Conservation (phyloP, 2,888 invertebrate genomes). For the Phalera bucephala region DNA sequence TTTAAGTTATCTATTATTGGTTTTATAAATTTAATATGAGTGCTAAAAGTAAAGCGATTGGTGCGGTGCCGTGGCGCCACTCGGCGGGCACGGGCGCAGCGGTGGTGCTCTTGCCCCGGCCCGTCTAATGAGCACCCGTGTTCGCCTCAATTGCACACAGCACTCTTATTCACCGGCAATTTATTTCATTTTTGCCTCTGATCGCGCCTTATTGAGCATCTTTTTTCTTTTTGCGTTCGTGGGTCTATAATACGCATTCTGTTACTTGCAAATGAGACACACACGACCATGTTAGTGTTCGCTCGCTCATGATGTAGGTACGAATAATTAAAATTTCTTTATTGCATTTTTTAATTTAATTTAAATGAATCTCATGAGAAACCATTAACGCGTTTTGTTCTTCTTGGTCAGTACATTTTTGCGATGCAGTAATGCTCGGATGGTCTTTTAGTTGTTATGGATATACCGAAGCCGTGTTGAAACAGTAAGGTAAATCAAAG, state of each 20-base stretch:
- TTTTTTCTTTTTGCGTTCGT: slow-evolving; percentile 81
- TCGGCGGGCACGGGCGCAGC: slow-evolving; percentile 16
- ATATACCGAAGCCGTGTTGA: slow-evolving; percentile 6
- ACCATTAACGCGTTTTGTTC: slow-evolving; percentile 23
- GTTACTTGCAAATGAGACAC: slow-evolving; percentile 82
- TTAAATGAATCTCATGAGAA: slow-evolving; percentile 33
- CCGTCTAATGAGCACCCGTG: slow-evolving; percentile 81
- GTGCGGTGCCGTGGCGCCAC: slow-evolving; percentile 12
- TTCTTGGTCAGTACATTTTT: slow-evolving; percentile 12
- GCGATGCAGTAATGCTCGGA: slow-evolving; percentile 13
- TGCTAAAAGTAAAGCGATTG: slow-evolving; percentile 8
- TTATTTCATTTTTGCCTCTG: slow-evolving; percentile 83
- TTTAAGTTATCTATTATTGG: no score
- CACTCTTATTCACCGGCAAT: slow-evolving; percentile 81
- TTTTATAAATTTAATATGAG: no score
- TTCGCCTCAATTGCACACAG: slow-evolving; percentile 81
- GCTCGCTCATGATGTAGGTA: slow-evolving; percentile 69
- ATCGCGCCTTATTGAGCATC: slow-evolving; percentile 81
- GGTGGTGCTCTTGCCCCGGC: slow-evolving; percentile 38
- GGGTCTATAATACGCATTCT: slow-evolving; percentile 80
- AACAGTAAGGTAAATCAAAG: slow-evolving; percentile 11
- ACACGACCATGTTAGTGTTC: slow-evolving; percentile 67
- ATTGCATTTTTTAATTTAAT: slow-evolving; percentile 38
- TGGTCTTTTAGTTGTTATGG: slow-evolving; percentile 9
- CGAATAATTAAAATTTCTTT: slow-evolving; percentile 71